Conservation (phyloP, 1,140 invertebrate species). For the Helicoverpa zea region DNA sequence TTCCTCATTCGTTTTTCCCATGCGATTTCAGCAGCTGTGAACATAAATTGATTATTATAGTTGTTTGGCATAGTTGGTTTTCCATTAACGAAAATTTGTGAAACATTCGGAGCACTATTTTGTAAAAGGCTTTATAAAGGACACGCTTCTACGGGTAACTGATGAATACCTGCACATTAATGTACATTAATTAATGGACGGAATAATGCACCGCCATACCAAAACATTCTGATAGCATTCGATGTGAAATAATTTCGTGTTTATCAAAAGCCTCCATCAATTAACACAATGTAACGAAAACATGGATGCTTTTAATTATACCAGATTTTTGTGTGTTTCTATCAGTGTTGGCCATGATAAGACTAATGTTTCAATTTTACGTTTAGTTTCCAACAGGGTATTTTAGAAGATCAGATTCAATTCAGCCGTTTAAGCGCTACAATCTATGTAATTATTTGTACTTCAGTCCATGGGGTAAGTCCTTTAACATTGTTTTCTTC, state of each 20-base stretch:
- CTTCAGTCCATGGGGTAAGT: too few relatives aligned
- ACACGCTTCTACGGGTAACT: background rate
- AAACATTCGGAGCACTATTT: background rate
- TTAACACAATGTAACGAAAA: too few relatives aligned
- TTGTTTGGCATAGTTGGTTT: background rate
- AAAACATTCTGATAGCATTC: background rate
- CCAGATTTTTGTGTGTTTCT: too few relatives aligned
- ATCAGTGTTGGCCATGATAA: too few relatives aligned
- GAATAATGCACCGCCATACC: background rate
- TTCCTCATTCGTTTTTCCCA: constrained; percentile 83
- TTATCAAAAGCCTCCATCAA: too few relatives aligned
- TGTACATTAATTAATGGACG: background rate
- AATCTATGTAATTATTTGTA: too few relatives aligned
- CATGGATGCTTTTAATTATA: too few relatives aligned
- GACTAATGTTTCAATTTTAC: too few relatives aligned
- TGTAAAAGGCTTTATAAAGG: constrained; percentile 3
- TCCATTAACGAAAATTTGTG: background rate
- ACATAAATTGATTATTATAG: constrained; percentile 4
- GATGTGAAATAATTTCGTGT: background rate
- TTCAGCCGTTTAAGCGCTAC: too few relatives aligned
- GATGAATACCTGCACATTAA: background rate
- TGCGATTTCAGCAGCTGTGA: constrained; percentile 77
- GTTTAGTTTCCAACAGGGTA: too few relatives aligned
- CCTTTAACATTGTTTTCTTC: too few relatives aligned
- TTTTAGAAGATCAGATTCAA: too few relatives aligned